phyloP scores from a whole-genome alignment of 2,113 vertebrate genomes.

The Anolis sagrei region DNA sequence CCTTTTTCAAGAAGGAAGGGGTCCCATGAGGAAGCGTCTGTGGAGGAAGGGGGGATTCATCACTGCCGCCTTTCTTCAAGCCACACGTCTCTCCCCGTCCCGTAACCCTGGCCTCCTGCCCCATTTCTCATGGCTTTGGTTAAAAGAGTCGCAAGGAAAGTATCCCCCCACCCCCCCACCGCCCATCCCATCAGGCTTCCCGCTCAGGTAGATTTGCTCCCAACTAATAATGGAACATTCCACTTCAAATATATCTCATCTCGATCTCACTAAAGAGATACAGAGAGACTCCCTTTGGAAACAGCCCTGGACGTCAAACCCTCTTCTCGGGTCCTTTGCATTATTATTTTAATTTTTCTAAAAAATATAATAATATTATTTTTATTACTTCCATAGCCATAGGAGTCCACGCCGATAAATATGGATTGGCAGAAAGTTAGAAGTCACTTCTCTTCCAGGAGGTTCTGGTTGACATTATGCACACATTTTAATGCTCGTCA shows the following conservation, averaged over 20 bases:
- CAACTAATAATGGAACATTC: neutral
- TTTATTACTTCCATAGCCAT: neutral
- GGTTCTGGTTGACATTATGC: neutral
- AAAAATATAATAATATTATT: too few relatives aligned
- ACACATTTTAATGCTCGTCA: neutral
- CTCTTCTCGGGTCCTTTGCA: neutral
- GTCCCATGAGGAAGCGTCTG: neutral
- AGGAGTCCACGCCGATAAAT: neutral
- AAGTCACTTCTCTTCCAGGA: neutral
- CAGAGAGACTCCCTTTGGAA: neutral
- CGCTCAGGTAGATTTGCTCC: conserved; percentile 41
- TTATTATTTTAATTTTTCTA: too few relatives aligned
- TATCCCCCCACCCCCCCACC: neutral
- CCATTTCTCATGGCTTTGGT: neutral
- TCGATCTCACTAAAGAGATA: neutral
- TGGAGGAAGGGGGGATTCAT: neutral
- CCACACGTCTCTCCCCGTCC: neutral
- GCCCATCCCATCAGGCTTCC: neutral
- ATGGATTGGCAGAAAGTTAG: neutral
- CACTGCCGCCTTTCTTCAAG: neutral
- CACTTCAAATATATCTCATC: neutral
- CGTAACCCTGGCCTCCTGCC: neutral
- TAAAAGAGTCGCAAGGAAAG: neutral
- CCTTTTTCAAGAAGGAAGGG: neutral
- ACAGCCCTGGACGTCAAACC: neutral